Percentiles rank a stretch among this genome's conserved stretches.
Conservation (phyloP, 2,888 invertebrate species). For the Euphydryas editha region DNA sequence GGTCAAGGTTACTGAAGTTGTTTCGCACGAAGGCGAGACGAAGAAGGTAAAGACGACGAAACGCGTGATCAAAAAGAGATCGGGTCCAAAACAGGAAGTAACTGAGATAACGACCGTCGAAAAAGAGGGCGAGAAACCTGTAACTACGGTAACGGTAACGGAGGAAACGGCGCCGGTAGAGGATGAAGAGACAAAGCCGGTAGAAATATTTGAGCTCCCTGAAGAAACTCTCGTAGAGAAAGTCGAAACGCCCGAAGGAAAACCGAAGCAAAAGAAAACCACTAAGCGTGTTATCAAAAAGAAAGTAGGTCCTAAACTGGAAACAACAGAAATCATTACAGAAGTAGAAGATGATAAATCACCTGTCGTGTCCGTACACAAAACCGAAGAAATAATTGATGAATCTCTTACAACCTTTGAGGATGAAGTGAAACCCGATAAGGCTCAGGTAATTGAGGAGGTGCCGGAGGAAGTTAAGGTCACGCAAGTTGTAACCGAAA, state of each 20-base stretch:
- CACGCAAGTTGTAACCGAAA: slow-evolving; percentile 38
- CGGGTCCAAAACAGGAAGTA: slow-evolving; percentile 42
- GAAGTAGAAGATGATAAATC: slow-evolving; percentile 11
- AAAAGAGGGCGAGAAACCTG: slow-evolving; percentile 45
- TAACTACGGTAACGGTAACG: slow-evolving; percentile 44
- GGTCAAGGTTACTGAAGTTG: slow-evolving; percentile 59
- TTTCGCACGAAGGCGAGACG: slow-evolving; percentile 61
- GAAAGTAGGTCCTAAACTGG: not conserved
- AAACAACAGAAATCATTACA: slow-evolving; percentile 10
- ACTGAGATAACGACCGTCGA: slow-evolving; percentile 49
- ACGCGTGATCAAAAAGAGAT: slow-evolving; percentile 50
- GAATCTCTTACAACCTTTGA: slow-evolving; percentile 7
- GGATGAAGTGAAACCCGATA: not conserved
- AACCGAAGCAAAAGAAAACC: slow-evolving; percentile 43
- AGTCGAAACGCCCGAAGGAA: slow-evolving; percentile 36
- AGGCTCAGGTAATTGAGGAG: not conserved
- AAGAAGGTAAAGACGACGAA: slow-evolving; percentile 17
- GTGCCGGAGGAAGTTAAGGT: not conserved
- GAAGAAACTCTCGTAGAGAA: slow-evolving; percentile 47
- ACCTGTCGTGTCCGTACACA: slow-evolving; percentile 14
- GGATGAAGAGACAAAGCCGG: slow-evolving; percentile 44
- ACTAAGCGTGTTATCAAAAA: slow-evolving; percentile 15
- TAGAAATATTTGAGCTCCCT: slow-evolving; percentile 49
- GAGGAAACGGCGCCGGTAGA: slow-evolving; percentile 50
- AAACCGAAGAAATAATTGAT: slow-evolving; percentile 12